Conservation (phyloP, 2,888 invertebrate genomes). For the Linnaemya tessellans region DNA sequence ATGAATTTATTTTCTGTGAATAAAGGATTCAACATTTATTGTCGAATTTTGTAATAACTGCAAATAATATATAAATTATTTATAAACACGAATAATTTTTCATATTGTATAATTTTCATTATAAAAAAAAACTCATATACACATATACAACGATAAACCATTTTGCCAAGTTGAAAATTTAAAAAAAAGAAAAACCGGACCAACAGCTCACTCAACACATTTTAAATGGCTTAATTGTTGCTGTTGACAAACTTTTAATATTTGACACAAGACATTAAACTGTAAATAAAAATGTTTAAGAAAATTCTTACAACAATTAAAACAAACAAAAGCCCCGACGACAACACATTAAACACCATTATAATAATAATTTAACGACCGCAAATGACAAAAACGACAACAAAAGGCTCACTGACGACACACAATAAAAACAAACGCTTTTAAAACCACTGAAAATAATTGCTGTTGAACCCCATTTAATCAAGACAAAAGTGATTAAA, state of each 20-base stretch:
- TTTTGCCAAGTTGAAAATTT: no score
- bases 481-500: constrained; percentile 33
- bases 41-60: no score
- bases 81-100: no score
- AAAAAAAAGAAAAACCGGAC: neutral
- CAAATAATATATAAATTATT: no score
- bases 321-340: neutral
- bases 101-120: no score
- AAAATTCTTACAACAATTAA: constrained; percentile 43
- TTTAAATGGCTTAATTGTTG: constrained; percentile 18
- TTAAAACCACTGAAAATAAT: constrained; percentile 46
- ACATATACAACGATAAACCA: no score
- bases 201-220: neutral
- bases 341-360: constrained; percentile 51
- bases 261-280: constrained; percentile 37
- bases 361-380: constrained; percentile 45
- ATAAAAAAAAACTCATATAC: no score
- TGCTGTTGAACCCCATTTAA: constrained; percentile 42
- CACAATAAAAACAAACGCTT: constrained; percentile 38
- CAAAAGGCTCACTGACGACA: constrained; percentile 15
- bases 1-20: no score
- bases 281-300: constrained; percentile 13
- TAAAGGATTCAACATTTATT: neutral
- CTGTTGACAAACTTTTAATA: constrained; percentile 34
- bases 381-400: constrained; percentile 20